Conservation (phyloP, 2,888 invertebrate genomes). For the Apoderus coryli region DNA sequence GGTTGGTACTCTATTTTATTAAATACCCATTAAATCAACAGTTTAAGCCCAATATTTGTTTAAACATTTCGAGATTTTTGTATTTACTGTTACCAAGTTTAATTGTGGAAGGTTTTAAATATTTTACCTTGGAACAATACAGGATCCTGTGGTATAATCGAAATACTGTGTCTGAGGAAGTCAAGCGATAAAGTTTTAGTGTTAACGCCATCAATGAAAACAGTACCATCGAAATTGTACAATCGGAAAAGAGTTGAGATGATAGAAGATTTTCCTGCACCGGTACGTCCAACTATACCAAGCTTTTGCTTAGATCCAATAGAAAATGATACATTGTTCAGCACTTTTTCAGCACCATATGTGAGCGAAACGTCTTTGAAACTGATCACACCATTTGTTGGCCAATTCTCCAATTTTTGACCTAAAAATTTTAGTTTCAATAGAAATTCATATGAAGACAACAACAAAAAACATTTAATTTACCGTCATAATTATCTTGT, state of each 20-base stretch:
- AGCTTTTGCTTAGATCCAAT: constrained; percentile 57
- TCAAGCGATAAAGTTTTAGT: constrained; percentile 33
- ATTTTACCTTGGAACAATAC: constrained; percentile 38
- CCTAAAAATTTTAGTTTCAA: too few relatives aligned
- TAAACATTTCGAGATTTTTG: too few relatives aligned
- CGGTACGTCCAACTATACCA: constrained; percentile 70
- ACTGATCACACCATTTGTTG: constrained; percentile 46
- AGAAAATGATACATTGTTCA: constrained; percentile 52
- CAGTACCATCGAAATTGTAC: constrained; percentile 59
- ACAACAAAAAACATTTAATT: too few relatives aligned
- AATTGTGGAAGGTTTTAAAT: too few relatives aligned
- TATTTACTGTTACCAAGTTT: too few relatives aligned
- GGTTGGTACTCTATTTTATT: too few relatives aligned
- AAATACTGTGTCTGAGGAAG: constrained; percentile 32
- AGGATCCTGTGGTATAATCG: constrained; percentile 39
- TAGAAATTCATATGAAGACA: too few relatives aligned
- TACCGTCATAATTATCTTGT: constrained; percentile 22
- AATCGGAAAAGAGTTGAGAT: constrained; percentile 64
- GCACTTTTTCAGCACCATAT: constrained; percentile 51
- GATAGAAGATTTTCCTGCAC: constrained; percentile 68
- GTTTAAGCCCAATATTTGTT: too few relatives aligned
- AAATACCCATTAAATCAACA: too few relatives aligned
- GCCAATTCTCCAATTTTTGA: constrained; percentile 52
- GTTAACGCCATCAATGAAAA: constrained; percentile 33
- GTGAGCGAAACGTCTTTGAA: constrained; percentile 50